phyloP scores from a whole-genome alignment of 2,888 invertebrate genomes.

The Eristalis intricaria region DNA sequence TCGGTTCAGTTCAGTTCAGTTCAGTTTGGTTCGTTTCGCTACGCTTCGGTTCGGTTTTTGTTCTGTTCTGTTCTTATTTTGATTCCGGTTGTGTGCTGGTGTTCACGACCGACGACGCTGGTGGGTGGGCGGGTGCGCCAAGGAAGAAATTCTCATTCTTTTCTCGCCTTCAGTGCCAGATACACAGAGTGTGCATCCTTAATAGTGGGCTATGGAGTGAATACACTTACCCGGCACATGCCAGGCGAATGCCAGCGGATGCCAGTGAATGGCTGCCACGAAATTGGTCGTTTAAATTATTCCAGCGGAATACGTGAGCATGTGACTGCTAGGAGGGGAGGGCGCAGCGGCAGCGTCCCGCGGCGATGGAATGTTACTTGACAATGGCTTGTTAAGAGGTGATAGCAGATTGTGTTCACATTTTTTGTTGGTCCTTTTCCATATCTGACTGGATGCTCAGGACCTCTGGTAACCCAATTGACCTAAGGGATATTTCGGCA shows the following conservation, averaged over 20 bases:
- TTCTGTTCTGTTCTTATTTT: background rate
- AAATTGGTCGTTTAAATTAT: constrained; percentile 15
- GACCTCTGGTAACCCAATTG: too few relatives aligned
- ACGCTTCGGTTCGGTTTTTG: background rate
- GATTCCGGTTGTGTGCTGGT: background rate
- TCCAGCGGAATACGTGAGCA: background rate
- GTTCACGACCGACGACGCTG: too few relatives aligned
- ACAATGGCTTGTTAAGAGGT: background rate
- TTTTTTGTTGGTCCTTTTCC: too few relatives aligned
- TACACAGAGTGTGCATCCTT: background rate
- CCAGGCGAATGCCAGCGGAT: background rate
- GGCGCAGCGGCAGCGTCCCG: too few relatives aligned
- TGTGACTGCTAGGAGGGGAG: background rate
- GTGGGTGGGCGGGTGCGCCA: background rate
- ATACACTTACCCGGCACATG: background rate
- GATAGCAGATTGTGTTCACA: background rate
- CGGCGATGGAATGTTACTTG: background rate
- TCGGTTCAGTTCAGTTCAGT: background rate
- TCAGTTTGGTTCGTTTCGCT: background rate
- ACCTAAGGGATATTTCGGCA: background rate
- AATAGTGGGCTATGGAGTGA: background rate
- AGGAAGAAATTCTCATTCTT: background rate
- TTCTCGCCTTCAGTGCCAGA: background rate
- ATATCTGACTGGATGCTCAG: too few relatives aligned
- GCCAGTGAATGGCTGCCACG: background rate